Percentiles rank a stretch among this genome's conserved stretches.
Conservation (phyloP, 2,113 vertebrate genomes). For the Uropsilus gracilis region DNA sequence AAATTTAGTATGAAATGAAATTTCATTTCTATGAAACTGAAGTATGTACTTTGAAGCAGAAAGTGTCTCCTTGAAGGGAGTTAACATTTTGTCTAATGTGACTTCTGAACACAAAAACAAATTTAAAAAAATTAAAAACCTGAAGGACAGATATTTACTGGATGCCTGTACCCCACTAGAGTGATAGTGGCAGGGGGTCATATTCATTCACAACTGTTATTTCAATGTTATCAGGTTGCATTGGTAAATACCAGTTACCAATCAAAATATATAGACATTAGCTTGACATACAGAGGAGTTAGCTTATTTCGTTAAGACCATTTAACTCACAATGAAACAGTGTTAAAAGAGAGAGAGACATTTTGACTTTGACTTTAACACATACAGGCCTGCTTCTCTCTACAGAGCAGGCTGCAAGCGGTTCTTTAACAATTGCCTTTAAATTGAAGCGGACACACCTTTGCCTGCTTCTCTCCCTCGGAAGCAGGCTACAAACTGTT, state of each 20-base stretch:
- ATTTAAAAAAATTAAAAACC: no score
- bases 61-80: neutral
- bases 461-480: no score
- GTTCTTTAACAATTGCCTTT: no score
- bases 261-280: neutral
- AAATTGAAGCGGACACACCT: no score
- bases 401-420: no score
- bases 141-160: neutral
- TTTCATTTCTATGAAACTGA: neutral
- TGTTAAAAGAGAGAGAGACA: no score
- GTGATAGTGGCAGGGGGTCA: neutral
- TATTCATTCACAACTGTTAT: neutral
- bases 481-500: no score
- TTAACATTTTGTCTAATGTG: neutral
- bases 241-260: neutral
- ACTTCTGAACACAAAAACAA: neutral
- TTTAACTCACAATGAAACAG: neutral
- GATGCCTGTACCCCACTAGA: accelerated
- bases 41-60: neutral
- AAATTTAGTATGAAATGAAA: neutral
- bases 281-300: neutral
- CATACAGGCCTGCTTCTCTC: no score
- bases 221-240: neutral
- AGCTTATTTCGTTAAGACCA: neutral
- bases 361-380: no score